Percentiles rank a stretch among this genome's conserved stretches.
phyloP scores from a whole-genome alignment of 2,888 invertebrate species.

The Hirtodrosophila trivittata region DNA sequence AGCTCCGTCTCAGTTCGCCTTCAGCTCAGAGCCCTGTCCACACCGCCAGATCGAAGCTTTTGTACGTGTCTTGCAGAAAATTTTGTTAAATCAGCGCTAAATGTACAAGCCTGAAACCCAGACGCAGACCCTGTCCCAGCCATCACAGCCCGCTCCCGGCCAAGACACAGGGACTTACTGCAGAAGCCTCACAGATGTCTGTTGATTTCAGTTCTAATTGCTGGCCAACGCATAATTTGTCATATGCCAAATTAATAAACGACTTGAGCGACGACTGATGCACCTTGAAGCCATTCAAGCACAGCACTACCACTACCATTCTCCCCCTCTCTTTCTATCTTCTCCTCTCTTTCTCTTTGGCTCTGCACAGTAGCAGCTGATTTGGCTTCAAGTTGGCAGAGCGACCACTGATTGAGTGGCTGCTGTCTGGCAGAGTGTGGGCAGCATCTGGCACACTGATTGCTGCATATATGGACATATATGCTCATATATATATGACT shows the following conservation, averaged over 20 bases:
- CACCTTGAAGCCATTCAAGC: conserved; percentile 39
- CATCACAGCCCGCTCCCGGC: neutral
- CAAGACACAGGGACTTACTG: conserved; percentile 4
- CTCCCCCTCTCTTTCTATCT: neutral
- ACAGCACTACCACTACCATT: conserved; percentile 1
- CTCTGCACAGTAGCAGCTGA: conserved; percentile 65
- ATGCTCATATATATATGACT: no score
- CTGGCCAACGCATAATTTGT: conserved; percentile 73
- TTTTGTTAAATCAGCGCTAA: conserved; percentile 72
- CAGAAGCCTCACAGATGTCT: conserved; percentile 45
- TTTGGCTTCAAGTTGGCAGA: conserved; percentile 67
- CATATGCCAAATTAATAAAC: conserved; percentile 78
- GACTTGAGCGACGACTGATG: conserved; percentile 40
- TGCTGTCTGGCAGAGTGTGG: conserved; percentile 16
- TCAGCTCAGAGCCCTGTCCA: conserved; percentile 11
- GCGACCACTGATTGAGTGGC: conserved; percentile 64
- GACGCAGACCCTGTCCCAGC: neutral
- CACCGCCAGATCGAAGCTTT: conserved; percentile 64
- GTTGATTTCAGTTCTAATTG: conserved; percentile 66
- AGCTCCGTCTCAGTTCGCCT: neutral
- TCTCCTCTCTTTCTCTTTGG: neutral
- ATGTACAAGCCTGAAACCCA: conserved; percentile 22
- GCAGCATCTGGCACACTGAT: neutral
- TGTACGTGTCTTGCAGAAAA: conserved; percentile 65
- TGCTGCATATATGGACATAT: neutral